These are phyloP conservation scores for Leptinotarsa texana DNA, from an alignment of 1,140 invertebrate genomes.

Conservation along the genomic window DNA sequence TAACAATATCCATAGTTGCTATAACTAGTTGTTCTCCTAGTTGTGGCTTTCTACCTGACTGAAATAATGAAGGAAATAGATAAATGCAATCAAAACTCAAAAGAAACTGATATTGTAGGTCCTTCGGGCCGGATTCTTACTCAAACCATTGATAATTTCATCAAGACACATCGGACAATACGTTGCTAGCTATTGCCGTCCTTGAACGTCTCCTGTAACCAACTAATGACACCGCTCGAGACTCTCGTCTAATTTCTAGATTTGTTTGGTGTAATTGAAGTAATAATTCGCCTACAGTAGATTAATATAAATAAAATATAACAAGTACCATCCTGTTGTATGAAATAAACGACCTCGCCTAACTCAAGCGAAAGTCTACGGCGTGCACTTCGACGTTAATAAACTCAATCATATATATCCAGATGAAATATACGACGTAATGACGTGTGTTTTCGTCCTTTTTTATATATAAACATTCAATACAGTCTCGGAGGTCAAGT, in stretches of 20 bases:
- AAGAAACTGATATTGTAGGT: no score
- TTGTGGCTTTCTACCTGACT: no score
- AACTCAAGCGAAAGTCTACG: slow-evolving; percentile 25
- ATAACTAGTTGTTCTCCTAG: no score
- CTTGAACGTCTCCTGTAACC: neutral
- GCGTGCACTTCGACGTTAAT: slow-evolving; percentile 27
- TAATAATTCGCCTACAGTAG: slow-evolving; percentile 50
- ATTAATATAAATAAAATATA: slow-evolving; percentile 53
- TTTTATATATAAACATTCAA: slow-evolving; percentile 21
- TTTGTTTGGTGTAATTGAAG: slow-evolving; percentile 49
- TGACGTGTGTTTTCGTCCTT: slow-evolving; percentile 20
- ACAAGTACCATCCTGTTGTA: slow-evolving; percentile 50
- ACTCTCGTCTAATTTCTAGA: slow-evolving; percentile 43
- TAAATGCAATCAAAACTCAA: no score
- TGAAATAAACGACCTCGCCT: slow-evolving; percentile 45
- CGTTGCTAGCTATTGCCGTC: no score
- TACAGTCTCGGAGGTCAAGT: slow-evolving; percentile 17
- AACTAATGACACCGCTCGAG: slow-evolving; percentile 18
- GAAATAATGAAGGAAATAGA: no score
- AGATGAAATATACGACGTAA: slow-evolving; percentile 34
- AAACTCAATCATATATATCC: slow-evolving; percentile 36
- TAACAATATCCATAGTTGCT: no score
- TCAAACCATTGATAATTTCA: no score
- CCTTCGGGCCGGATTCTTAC: no score
- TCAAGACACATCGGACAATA: no score